Conservation (phyloP, 2,113 vertebrate species). For the Xenus cinereus region DNA sequence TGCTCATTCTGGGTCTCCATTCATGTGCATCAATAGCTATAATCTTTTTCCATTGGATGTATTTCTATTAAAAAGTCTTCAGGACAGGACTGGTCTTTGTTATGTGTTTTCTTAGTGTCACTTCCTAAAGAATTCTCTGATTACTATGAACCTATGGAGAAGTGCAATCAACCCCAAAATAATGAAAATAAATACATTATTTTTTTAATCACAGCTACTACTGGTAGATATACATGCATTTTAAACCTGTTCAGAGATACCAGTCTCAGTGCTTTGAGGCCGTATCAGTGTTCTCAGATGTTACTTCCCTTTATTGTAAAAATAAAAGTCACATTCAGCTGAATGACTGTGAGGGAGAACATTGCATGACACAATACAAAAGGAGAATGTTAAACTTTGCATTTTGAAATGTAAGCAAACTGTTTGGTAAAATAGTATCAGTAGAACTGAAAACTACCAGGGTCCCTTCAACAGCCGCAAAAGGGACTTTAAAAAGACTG, state of each 20-base stretch:
- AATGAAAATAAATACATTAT: not conserved
- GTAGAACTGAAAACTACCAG: not conserved
- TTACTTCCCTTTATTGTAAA: not conserved
- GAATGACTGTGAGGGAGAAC: not conserved
- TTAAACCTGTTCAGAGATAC: not conserved
- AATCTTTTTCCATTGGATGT: not conserved
- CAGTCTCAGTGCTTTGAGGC: not conserved
- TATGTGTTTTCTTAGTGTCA: not conserved
- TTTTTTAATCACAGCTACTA: not conserved
- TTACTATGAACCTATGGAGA: not conserved
- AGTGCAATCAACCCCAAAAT: not conserved
- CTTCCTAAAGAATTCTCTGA: not conserved
- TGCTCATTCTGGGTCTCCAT: not conserved
- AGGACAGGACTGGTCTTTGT: not conserved
- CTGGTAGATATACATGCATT: not conserved
- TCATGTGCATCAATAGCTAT: not conserved
- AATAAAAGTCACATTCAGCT: not conserved
- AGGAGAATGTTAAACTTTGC: not conserved
- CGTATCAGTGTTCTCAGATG: fast-evolving
- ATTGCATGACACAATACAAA: not conserved
- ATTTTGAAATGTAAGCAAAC: slow-evolving; percentile 24
- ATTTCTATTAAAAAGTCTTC: not conserved
- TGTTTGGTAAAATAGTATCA: slow-evolving; percentile 1
- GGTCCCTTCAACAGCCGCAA: not conserved
- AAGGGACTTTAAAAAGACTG: slow-evolving; percentile 31